Conservation (phyloP, 2,888 invertebrate species). For the Lochmaea crataegi region DNA sequence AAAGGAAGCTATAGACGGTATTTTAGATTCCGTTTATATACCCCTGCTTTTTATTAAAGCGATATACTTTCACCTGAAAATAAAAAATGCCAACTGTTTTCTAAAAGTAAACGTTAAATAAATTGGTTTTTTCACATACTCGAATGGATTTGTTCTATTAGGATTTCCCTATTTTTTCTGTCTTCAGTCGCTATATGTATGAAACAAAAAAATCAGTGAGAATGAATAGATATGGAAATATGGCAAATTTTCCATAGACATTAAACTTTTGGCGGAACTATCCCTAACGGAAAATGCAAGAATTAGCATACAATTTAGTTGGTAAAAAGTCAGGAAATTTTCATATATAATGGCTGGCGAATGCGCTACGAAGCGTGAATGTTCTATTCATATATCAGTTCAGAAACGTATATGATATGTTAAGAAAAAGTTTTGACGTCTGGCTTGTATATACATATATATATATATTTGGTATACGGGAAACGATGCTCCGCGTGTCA, state of each 20-base stretch:
- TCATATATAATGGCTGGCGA: conserved; percentile 46
- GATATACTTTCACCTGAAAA: too few relatives aligned
- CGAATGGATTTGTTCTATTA: too few relatives aligned
- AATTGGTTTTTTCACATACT: too few relatives aligned
- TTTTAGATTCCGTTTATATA: conserved; percentile 42
- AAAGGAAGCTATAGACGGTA: conserved; percentile 51
- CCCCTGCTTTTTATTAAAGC: neutral
- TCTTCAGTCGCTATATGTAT: too few relatives aligned
- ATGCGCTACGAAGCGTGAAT: conserved; percentile 45
- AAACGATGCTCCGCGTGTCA: conserved; percentile 42
- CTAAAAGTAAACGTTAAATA: too few relatives aligned
- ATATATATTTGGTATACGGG: too few relatives aligned
- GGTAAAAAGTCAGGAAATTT: conserved; percentile 49
- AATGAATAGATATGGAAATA: conserved; percentile 15
- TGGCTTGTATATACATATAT: conserved; percentile 45
- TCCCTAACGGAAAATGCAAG: conserved; percentile 38
- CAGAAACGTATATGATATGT: conserved; percentile 47
- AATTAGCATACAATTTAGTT: conserved; percentile 48
- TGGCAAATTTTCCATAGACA: conserved; percentile 34
- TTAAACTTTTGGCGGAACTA: conserved; percentile 44
- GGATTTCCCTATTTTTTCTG: too few relatives aligned
- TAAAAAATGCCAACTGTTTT: too few relatives aligned
- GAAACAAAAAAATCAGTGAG: too few relatives aligned
- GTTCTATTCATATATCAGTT: conserved; percentile 50
- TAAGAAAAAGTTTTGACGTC: conserved; percentile 51